Percentiles rank a stretch among this genome's conserved stretches.
phyloP scores from a whole-genome alignment of 2,888 invertebrate genomes.

The Gari tellinella region DNA sequence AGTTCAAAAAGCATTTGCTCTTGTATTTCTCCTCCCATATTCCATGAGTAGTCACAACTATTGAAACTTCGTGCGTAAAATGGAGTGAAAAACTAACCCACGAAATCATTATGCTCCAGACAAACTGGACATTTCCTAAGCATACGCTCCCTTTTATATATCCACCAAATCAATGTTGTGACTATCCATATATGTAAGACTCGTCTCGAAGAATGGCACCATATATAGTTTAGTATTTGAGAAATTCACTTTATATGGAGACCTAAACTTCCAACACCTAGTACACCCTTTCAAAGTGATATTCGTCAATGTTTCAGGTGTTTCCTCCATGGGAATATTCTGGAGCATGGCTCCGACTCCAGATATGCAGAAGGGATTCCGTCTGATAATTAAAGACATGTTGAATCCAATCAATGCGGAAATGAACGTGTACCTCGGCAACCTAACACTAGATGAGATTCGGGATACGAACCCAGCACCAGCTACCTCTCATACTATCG shows the following conservation, averaged over 20 bases:
- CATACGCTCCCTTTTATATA: too few species aligned
- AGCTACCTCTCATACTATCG: slow-evolving; percentile 29
- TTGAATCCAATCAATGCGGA: slow-evolving; percentile 59
- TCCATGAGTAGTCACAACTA: too few species aligned
- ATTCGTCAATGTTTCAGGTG: slow-evolving; percentile 66
- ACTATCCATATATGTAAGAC: not conserved
- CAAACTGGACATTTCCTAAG: too few species aligned
- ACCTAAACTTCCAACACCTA: too few species aligned
- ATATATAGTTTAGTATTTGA: too few species aligned
- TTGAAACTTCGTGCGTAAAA: too few species aligned
- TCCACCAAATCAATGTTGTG: not conserved
- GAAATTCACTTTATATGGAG: too few species aligned
- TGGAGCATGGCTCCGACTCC: slow-evolving; percentile 72
- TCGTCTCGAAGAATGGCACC: not conserved
- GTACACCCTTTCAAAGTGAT: not conserved
- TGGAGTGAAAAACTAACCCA: too few species aligned
- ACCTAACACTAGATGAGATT: slow-evolving; percentile 41
- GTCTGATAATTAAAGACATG: slow-evolving; percentile 68
- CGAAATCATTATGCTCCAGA: too few species aligned
- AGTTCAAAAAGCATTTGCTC: too few species aligned
- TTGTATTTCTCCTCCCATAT: too few species aligned
- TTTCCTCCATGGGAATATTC: slow-evolving; percentile 75
- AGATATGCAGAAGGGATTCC: slow-evolving; percentile 58
- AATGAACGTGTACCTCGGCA: slow-evolving; percentile 56
- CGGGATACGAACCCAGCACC: slow-evolving; percentile 14